Percentiles rank a stretch among this genome's conserved stretches.
Conservation (phyloP, 2,797 vertebrate species). For the Gymnopithys bicolor region DNA sequence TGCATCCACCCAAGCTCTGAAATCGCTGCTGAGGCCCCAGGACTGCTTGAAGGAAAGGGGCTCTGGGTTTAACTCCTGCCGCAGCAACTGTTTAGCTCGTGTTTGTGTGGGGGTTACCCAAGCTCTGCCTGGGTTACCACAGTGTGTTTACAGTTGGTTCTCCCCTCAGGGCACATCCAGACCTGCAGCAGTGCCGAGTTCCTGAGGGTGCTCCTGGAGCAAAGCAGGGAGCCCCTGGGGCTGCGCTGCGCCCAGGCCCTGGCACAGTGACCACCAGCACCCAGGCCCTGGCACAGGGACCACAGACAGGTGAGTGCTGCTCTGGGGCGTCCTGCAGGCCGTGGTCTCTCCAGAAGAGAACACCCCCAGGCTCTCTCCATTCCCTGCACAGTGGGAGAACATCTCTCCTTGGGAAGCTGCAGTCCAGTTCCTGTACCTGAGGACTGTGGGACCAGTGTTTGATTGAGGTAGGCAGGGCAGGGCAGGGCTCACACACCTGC, state of each 20-base stretch:
- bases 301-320: too few relatives aligned
- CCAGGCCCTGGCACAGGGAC: not conserved
- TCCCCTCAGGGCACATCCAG: conserved; percentile 55
- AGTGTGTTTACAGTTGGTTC: not conserved
- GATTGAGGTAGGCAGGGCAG: not conserved
- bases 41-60: not conserved
- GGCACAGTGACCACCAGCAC: not conserved
- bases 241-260: fast-evolving
- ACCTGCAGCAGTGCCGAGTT: conserved; percentile 68
- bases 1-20: not conserved
- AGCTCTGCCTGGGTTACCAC: not conserved
- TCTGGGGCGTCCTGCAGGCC: not conserved
- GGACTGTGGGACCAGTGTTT: not conserved
- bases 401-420: not conserved
- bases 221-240: conserved; percentile 6
- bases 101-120: not conserved
- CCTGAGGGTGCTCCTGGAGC: conserved; percentile 74
- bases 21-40: not conserved
- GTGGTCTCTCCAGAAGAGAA: not conserved
- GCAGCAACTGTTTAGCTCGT: not conserved
- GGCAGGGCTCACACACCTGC: not conserved
- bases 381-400: not conserved
- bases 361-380: fast-evolving
- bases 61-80: not conserved
- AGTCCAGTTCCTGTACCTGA: not conserved